Evolutionary conservation across 1,140 invertebrate genomes (phyloP).

Genomic region (Leptinotarsa texana): DNA sequence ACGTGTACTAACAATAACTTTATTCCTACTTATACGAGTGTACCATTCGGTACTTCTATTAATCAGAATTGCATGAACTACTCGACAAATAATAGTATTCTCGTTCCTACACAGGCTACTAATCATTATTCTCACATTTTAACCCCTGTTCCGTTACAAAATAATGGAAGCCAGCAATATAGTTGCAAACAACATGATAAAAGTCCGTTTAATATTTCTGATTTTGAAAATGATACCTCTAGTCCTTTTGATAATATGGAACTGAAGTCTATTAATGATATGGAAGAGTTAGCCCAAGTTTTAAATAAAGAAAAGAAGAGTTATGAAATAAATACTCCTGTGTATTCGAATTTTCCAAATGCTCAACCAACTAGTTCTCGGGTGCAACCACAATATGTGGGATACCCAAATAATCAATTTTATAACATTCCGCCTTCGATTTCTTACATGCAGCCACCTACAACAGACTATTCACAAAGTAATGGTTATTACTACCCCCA

Average conservation of each 20-base stretch:
- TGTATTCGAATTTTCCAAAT: conserved; percentile 12
- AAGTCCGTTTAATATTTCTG: conserved; percentile 57
- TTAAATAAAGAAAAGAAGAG: conserved; percentile 53
- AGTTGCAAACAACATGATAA: conserved; percentile 38
- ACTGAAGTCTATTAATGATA: conserved; percentile 86
- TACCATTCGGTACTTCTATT: conserved; percentile 27
- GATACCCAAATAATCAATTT: conserved; percentile 21
- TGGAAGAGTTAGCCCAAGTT: conserved; percentile 81
- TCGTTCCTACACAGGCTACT: conserved; percentile 43
- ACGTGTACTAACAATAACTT: conserved; percentile 49
- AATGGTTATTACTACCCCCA: conserved; percentile 37
- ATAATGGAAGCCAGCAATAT: conserved; percentile 30
- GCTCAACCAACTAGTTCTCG: not conserved
- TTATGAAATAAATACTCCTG: conserved; percentile 17
- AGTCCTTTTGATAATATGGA: conserved; percentile 91
- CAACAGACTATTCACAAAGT: conserved; percentile 42
- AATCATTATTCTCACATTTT: conserved; percentile 45
- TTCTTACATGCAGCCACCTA: conserved; percentile 57
- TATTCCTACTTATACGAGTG: conserved; percentile 28
- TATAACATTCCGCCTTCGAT: conserved; percentile 40
- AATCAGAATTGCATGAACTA: conserved; percentile 35
- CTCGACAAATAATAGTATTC: conserved; percentile 40
- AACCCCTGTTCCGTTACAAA: conserved; percentile 46
- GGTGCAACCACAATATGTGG: conserved; percentile 15
- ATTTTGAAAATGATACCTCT: conserved; percentile 87